These are phyloP conservation scores for Puntigrus tetrazona DNA, from an alignment of 2,113 vertebrate species.

Conservation along the genomic window DNA sequence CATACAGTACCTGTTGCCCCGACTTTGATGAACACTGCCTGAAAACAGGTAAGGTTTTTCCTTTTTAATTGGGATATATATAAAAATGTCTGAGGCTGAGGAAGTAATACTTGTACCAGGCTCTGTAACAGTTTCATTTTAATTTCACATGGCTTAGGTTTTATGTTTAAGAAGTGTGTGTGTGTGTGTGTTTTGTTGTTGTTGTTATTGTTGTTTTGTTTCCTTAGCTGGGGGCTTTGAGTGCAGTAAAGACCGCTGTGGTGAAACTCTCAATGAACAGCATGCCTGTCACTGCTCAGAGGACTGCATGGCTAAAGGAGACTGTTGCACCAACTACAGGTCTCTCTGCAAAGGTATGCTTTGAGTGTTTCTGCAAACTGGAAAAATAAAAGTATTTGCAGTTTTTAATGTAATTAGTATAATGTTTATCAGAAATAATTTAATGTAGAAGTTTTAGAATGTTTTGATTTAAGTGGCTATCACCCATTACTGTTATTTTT, in stretches of 20 bases:
- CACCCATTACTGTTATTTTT: not conserved
- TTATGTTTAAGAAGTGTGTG: not conserved
- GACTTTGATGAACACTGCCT: conserved; percentile 95
- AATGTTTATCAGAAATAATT: not conserved
- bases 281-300: conserved; percentile 95
- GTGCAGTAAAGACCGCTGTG: conserved; percentile 92
- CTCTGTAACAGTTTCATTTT: not conserved
- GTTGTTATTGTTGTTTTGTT: not conserved
- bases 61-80: not conserved
- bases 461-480: not conserved
- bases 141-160: not conserved
- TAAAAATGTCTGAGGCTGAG: not conserved
- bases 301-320: conserved; percentile 89
- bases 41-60: conserved; percentile 83
- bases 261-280: conserved; percentile 86
- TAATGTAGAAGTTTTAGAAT: not conserved
- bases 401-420: not conserved
- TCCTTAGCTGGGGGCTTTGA: conserved; percentile 88
- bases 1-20: conserved; percentile 91
- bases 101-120: no score
- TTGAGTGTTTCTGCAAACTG: not conserved
- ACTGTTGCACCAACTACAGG: conserved; percentile 96
- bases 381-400: not conserved
- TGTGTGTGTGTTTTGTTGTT: no score
- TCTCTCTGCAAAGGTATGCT: conserved; percentile 88